A percentile compares a stretch with the other conserved stretches of the same genome.
Evolutionary conservation across 2,888 invertebrate species (phyloP).

Genomic region (Portevinia maculata): DNA sequence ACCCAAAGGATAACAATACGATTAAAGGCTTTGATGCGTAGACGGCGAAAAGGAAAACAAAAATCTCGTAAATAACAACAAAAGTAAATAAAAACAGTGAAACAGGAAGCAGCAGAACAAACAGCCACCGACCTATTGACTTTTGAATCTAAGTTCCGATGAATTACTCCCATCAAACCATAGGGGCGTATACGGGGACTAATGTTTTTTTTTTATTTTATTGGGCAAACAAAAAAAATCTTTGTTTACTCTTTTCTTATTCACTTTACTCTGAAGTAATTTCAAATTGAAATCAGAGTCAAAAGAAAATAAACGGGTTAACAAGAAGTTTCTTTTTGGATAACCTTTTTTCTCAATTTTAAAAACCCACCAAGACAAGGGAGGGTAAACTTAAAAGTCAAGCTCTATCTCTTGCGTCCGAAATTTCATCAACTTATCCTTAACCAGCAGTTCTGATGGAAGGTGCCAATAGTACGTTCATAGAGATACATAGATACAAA

Average conservation of each 20-base stretch:
- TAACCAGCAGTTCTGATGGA: constrained; percentile 29
- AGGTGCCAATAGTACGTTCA: no score
- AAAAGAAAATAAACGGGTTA: constrained; percentile 63
- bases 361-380: not conserved
- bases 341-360: constrained; percentile 20
- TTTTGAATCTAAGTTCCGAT: constrained; percentile 61
- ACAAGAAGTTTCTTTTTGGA: constrained; percentile 50
- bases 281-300: constrained; percentile 61
- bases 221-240: constrained; percentile 29
- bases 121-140: constrained; percentile 68
- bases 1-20: constrained; percentile 71
- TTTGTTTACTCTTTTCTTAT: constrained; percentile 23
- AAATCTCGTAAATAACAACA: constrained; percentile 19
- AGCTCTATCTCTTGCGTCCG: constrained; percentile 8
- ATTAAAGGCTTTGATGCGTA: constrained; percentile 69
- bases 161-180: constrained; percentile 25
- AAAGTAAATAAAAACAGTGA: constrained; percentile 53
- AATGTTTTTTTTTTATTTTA: constrained; percentile 25
- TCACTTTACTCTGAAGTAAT: not conserved
- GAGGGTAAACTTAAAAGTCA: constrained; percentile 20
- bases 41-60: constrained; percentile 27
- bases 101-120: constrained; percentile 60
- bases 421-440: constrained; percentile 33
- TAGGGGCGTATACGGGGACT: constrained; percentile 54
- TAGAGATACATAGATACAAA: no score